phyloP scores from a whole-genome alignment of 1,140 invertebrate genomes.

The Scaptomyza montana region DNA sequence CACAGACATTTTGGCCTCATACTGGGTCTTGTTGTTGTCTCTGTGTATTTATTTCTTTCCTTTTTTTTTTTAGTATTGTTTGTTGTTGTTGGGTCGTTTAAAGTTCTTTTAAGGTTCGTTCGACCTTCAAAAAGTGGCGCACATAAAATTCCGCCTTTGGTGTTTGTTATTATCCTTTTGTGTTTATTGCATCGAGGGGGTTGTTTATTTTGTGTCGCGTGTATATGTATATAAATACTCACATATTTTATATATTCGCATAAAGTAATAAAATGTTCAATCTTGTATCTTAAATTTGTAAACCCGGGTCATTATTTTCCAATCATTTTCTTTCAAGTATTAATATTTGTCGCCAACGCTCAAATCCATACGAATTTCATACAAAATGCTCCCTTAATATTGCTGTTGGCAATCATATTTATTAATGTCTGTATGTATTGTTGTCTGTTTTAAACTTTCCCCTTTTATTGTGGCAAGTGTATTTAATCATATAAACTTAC shows the following conservation, averaged over 20 bases:
- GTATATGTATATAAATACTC: too few relatives aligned
- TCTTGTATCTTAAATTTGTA: background rate
- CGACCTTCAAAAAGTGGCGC: slow-evolving; percentile 70
- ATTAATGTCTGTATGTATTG: slow-evolving; percentile 3
- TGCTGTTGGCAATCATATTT: slow-evolving; percentile 12
- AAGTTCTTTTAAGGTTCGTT: slow-evolving; percentile 52
- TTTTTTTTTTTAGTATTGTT: slow-evolving; percentile 30
- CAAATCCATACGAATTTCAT: background rate
- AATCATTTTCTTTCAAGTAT: background rate
- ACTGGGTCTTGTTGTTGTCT: slow-evolving; percentile 12
- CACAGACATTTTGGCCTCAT: slow-evolving; percentile 17
- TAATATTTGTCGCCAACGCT: background rate
- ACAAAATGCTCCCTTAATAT: slow-evolving; percentile 50
- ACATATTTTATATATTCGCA: background rate
- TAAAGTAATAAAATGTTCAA: background rate
- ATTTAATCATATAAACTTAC: slow-evolving; percentile 8
- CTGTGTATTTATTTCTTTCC: slow-evolving; percentile 1
- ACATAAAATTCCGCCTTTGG: slow-evolving; percentile 46
- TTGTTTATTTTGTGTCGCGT: background rate
- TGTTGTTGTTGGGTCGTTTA: slow-evolving; percentile 12
- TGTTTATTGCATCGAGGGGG: background rate
- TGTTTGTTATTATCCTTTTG: slow-evolving; percentile 35
- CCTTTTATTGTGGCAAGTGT: slow-evolving; percentile 17
- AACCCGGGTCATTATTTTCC: background rate
- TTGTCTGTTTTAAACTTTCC: slow-evolving; percentile 4